Evolutionary conservation across 2,113 vertebrate species (phyloP), one percentile per base, ranked within the genome.

Genomic region (Oryzias melastigma): DNA sequence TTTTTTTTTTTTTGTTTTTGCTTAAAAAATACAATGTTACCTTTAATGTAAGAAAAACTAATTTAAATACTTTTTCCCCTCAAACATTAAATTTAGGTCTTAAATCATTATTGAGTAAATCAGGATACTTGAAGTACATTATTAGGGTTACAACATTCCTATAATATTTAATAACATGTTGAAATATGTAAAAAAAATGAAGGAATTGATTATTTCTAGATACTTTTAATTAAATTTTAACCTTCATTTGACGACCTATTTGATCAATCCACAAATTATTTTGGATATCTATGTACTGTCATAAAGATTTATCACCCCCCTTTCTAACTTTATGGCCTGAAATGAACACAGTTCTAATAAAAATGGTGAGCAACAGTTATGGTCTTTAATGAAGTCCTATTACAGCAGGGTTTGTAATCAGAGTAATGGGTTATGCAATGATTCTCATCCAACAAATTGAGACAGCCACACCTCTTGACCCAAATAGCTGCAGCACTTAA

Each of bases 371-470:
- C 43, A 73, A 65, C 54, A 72, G 67, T 77, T 80, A 63, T 63
- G 44, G 46, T 41, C 65, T 29, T 58, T 78, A 78, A 83, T 61
- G 76, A 69, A 62, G 78, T 82, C 72, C 77, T 52, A 82, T 79
- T 82, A 75, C 58, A 60, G 54, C 55, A 74, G 61, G 44, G 68
- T 75, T 52, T 3, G 35, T 49, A 85, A 80, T 85, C 72, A 75
- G 43, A 71, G 60, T 73, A 71, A 78, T 82, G 74, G 65, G 46
- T 75, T 71, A 67, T 50, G 65, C 25, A 67, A 51, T 74, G 58
- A 40, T 25, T 68, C 52, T 65, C 68, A 75, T 62, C 63, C 22
- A 58, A 12, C 59, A 29, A 71, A 66, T 69, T 52, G 62, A 74
- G 40, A 56, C 57, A 55, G 58, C 65, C 35, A 65, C 52, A 29